Evolutionary conservation across 23 tunicate species (phyloP).

Genomic region (Corella eumyota): DNA sequence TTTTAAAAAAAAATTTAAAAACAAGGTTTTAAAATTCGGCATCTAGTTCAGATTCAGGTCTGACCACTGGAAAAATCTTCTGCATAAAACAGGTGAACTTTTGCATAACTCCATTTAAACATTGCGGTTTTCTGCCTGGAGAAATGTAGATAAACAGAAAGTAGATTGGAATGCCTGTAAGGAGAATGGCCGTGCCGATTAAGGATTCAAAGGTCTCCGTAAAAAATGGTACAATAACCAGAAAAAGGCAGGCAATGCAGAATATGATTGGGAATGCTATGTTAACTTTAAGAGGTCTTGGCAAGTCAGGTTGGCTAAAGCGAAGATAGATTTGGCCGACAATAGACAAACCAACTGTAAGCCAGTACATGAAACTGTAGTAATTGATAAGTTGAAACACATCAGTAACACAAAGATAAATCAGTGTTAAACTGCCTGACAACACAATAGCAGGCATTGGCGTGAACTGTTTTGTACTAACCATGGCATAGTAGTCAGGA

Average conservation of each 20-base stretch:
- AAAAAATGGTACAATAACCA: conserved; percentile 54
- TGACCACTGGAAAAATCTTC: conserved; percentile 38
- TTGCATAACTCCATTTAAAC: conserved; percentile 8
- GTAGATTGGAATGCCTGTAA: conserved; percentile 56
- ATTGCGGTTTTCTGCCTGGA: conserved; percentile 4
- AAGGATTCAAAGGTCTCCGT: conserved; percentile 43
- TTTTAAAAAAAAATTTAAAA: background rate
- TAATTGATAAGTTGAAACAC: conserved; percentile 58
- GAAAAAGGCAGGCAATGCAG: conserved; percentile 27
- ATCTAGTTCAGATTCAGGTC: conserved; percentile 13
- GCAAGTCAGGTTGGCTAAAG: conserved; percentile 37
- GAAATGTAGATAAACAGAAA: conserved; percentile 15
- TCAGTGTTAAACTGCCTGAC: conserved; percentile 31
- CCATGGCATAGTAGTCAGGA: conserved; percentile 71
- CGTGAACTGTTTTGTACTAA: conserved; percentile 37
- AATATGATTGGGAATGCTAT: conserved; percentile 41
- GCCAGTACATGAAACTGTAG: conserved; percentile 81
- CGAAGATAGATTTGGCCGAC: conserved; percentile 50
- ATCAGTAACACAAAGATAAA: conserved; percentile 55
- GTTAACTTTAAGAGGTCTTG: conserved; percentile 54
- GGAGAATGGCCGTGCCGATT: conserved; percentile 49
- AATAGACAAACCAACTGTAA: conserved; percentile 59
- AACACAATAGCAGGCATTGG: conserved; percentile 51
- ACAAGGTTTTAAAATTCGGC: conserved; percentile 15
- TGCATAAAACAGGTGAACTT: conserved; percentile 25